Evolutionary conservation across 2,113 vertebrate species (phyloP), one percentile per base, ranked within the genome.

Genomic region (Tupaia chinensis): DNA sequence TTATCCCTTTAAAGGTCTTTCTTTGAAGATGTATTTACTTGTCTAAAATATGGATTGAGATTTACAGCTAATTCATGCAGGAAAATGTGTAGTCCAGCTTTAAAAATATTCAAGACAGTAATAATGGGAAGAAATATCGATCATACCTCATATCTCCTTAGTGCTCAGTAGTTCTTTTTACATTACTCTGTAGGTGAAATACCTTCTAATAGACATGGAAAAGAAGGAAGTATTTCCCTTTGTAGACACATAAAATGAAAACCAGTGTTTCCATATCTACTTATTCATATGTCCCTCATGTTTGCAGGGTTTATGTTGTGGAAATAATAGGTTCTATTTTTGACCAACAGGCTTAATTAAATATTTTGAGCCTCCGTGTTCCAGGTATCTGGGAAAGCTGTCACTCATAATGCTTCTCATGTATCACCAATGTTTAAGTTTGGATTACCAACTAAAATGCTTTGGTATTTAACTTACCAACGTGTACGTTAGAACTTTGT

Each of bases 91-190:
- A 96, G 72, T 97, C 87, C 94, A 92, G 72, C 69, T 98, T 98
- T 97, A 97, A 98, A 98, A 98, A 98, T 98, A 98, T 98, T 98
- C 96, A 97, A 96, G 84, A 94, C 87, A 92, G 89, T 91, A 96
- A 97, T 97, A 98, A 98, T 87, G 95, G 63, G 70, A 98, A 98
- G 61, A 97, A 97, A 95, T 95, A 58, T 53, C 92, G 91, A 93
- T 93, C 60, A 66, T 93, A 82, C 6, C 85, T 97, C 98, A 91
- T 54, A 94, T 98, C 76, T 96, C 93, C 82, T 96, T 97, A 98
- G 95, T 96, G 88, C 70, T 65, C 65, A 96, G 79, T 92, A 76
- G 84, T 96, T 97, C 69, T 95, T 98, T 95, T 97, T 78, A 92
- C 61, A 95, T 60, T 91, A 23, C 89, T n/a, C 74, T 89, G 2